Percentiles rank a stretch among this genome's conserved stretches.
phyloP scores from a whole-genome alignment of 2,797 vertebrate species.

The Takifugu rubripes region DNA sequence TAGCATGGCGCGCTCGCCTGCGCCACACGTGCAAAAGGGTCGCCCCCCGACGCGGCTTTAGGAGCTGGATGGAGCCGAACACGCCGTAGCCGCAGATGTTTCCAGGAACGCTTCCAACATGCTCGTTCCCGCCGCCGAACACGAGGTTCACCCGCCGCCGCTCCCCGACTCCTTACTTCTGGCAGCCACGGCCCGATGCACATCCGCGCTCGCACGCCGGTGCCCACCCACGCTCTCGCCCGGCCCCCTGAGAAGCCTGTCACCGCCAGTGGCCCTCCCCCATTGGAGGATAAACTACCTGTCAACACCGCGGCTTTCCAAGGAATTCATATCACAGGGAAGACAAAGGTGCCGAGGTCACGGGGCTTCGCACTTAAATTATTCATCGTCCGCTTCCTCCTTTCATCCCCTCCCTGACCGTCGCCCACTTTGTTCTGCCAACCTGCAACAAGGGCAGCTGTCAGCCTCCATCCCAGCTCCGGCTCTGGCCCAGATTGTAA shows the following conservation, averaged over 20 bases:
- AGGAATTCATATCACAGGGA: conserved; percentile 79
- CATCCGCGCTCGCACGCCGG: conserved; percentile 6
- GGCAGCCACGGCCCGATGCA: conserved; percentile 6
- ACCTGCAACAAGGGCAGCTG: conserved; percentile 75
- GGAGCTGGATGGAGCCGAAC: conserved; percentile 5
- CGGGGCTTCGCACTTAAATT: conserved; percentile 78
- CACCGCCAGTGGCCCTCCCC: conserved; percentile 71
- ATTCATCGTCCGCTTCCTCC: conserved; percentile 75
- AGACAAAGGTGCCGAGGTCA: conserved; percentile 74
- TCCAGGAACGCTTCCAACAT: neutral
- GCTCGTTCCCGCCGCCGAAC: neutral
- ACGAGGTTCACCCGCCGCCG: conserved; percentile 21
- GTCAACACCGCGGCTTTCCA: conserved; percentile 71
- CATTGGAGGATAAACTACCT: conserved; percentile 77
- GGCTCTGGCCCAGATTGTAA: neutral
- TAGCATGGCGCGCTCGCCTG: conserved; percentile 16
- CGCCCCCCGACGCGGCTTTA: conserved; percentile 3
- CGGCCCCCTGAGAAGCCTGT: conserved; percentile 63
- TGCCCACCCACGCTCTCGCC: conserved; percentile 43
- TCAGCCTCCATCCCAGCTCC: conserved; percentile 42
- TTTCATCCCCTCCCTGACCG: conserved; percentile 62
- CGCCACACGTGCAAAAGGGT: conserved; percentile 10
- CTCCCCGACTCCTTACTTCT: conserved; percentile 7
- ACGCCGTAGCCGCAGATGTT: neutral
- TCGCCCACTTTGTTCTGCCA: conserved; percentile 72